Conservation (phyloP, 1,140 invertebrate species). For the Trissolcus basalis region DNA sequence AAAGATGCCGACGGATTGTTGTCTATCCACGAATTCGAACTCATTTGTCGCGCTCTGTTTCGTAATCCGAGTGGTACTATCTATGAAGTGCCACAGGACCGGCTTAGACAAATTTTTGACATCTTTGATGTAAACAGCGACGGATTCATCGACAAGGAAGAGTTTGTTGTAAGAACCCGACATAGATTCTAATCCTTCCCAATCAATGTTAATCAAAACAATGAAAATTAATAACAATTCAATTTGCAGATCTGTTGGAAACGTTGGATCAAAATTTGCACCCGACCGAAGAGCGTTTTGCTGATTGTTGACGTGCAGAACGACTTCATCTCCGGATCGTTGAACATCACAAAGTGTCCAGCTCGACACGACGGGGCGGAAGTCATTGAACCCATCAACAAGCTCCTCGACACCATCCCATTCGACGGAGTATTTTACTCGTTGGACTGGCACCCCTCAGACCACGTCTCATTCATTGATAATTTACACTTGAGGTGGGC, state of each 20-base stretch:
- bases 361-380: conserved; percentile 93
- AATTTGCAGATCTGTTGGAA: conserved; percentile 81
- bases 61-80: conserved; percentile 90
- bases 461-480: conserved; percentile 98
- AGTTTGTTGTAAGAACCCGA: conserved; percentile 80
- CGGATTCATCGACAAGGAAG: conserved; percentile 87
- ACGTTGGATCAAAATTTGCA: conserved; percentile 85
- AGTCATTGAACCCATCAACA: conserved; percentile 94
- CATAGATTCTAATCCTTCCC: too few relatives aligned
- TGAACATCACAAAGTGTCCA: conserved; percentile 94
- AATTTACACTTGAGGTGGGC: conserved; percentile 81
- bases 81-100: conserved; percentile 84
- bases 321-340: conserved; percentile 96
- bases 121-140: conserved; percentile 88
- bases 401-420: conserved; percentile 86
- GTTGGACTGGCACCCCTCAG: conserved; percentile 96
- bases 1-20: conserved; percentile 90
- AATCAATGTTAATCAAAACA: too few relatives aligned
- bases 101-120: conserved; percentile 85
- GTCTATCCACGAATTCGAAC: conserved; percentile 85
- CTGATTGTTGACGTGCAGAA: conserved; percentile 98
- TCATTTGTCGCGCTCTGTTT: conserved; percentile 89
- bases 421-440: conserved; percentile 98
- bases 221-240: too few relatives aligned
- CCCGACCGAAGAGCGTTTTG: conserved; percentile 89